Conservation (phyloP, 2,888 invertebrate genomes). For the Orchesellides sinensis region DNA sequence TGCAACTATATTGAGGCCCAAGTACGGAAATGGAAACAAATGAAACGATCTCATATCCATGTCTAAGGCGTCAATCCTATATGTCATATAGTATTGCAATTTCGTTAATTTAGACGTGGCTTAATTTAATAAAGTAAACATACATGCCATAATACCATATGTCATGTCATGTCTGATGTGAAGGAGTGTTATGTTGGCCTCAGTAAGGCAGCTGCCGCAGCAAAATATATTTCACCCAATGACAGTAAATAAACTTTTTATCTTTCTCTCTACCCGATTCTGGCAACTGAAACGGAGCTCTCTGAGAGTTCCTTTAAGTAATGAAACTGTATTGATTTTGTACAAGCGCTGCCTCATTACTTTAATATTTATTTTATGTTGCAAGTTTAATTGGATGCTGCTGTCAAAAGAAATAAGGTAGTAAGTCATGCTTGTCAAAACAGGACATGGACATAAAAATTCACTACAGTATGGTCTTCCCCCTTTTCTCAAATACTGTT, state of each 20-base stretch:
- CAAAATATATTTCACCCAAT: conserved; percentile 4
- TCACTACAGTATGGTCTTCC: no score
- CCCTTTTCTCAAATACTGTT: no score
- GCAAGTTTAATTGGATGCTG: conserved; percentile 17
- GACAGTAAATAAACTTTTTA: background rate
- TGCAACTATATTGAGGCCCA: background rate
- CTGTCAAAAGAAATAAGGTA: background rate
- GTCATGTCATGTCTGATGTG: background rate
- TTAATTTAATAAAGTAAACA: background rate
- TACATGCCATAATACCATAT: background rate
- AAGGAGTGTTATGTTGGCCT: background rate
- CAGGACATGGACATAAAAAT: background rate
- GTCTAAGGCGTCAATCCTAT: no score
- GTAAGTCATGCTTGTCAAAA: background rate
- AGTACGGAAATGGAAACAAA: background rate
- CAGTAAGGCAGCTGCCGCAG: background rate
- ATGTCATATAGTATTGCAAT: no score
- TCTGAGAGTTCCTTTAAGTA: background rate
- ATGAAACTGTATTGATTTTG: background rate
- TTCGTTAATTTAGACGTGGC: no score
- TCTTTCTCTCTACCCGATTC: background rate
- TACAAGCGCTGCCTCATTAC: conserved; percentile 2
- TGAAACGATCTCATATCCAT: no score
- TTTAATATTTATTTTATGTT: conserved; percentile 21
- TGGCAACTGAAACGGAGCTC: conserved; percentile 1